phyloP scores from a whole-genome alignment of 2,113 vertebrate genomes.

The Theropithecus gelada region DNA sequence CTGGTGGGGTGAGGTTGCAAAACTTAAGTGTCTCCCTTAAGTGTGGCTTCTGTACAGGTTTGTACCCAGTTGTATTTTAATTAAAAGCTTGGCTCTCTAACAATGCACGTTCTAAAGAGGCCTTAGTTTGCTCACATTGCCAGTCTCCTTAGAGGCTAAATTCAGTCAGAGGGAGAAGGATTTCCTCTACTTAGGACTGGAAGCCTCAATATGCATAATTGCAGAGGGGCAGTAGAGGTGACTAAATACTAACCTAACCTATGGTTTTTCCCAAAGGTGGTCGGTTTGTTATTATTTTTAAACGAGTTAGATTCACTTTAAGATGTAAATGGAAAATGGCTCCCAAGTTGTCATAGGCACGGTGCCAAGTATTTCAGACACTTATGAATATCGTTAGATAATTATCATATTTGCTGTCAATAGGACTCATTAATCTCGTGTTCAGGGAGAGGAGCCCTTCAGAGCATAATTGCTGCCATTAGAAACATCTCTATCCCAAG shows the following conservation, averaged over 20 bases:
- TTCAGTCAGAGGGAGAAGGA: not conserved
- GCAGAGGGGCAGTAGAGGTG: not conserved
- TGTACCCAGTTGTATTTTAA: not conserved
- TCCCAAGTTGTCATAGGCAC: conserved; percentile 23
- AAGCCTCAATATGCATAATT: not conserved
- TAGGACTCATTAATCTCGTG: not conserved
- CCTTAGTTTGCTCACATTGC: not conserved
- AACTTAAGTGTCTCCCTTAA: not conserved
- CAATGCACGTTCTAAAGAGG: not conserved
- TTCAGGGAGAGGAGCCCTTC: not conserved
- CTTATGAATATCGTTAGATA: conserved; percentile 39
- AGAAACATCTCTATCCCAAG: not conserved
- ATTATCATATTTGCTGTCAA: conserved; percentile 51
- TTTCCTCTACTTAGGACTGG: not conserved
- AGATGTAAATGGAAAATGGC: conserved; percentile 35
- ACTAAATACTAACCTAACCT: not conserved
- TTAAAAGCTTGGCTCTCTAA: not conserved
- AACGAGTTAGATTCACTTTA: not conserved
- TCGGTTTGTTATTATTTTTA: not conserved
- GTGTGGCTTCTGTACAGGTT: not conserved
- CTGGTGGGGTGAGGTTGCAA: accelerated
- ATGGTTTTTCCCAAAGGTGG: not conserved
- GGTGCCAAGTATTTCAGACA: conserved; percentile 30
- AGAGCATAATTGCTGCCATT: not conserved
- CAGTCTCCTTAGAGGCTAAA: not conserved